Conservation (phyloP, 2,113 vertebrate genomes). For the Platysteira castanea region DNA sequence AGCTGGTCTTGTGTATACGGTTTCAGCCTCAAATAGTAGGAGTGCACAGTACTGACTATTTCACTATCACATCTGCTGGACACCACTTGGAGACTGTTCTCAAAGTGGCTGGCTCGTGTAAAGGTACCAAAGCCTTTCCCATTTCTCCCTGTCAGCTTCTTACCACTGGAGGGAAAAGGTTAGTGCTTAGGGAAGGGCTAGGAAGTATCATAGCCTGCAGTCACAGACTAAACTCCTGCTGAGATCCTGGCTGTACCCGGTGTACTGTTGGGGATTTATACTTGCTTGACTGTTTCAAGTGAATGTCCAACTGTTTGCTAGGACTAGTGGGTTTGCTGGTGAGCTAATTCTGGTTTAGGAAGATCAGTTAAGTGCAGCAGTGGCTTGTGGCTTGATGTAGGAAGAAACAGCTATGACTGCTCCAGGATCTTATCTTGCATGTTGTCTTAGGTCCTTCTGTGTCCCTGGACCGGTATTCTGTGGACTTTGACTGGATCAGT, state of each 20-base stretch:
- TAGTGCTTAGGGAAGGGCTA: not conserved
- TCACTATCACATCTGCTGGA: conserved; percentile 75
- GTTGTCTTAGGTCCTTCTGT: conserved; percentile 79
- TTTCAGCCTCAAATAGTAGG: conserved; percentile 81
- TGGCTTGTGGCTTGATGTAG: not conserved
- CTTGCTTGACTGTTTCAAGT: not conserved
- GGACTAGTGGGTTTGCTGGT: not conserved
- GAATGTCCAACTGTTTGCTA: not conserved
- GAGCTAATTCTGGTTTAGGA: not conserved
- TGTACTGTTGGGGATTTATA: not conserved
- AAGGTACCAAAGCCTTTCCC: conserved; percentile 71
- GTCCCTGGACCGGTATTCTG: conserved; percentile 66
- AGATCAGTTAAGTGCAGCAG: not conserved
- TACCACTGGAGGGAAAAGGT: not conserved
- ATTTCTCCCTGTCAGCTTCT: not conserved
- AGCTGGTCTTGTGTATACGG: conserved; percentile 60
- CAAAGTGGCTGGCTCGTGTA: conserved; percentile 82
- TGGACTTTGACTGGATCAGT: conserved; percentile 81
- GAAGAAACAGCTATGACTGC: not conserved
- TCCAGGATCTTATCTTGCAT: not conserved
- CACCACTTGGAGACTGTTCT: conserved; percentile 71
- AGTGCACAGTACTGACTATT: conserved; percentile 78
- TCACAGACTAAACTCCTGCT: not conserved
- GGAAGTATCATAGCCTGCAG: not conserved
- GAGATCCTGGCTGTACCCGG: not conserved